Evolutionary conservation across 2,113 vertebrate genomes (phyloP).

Genomic region (Opisthocomus hoazin): DNA sequence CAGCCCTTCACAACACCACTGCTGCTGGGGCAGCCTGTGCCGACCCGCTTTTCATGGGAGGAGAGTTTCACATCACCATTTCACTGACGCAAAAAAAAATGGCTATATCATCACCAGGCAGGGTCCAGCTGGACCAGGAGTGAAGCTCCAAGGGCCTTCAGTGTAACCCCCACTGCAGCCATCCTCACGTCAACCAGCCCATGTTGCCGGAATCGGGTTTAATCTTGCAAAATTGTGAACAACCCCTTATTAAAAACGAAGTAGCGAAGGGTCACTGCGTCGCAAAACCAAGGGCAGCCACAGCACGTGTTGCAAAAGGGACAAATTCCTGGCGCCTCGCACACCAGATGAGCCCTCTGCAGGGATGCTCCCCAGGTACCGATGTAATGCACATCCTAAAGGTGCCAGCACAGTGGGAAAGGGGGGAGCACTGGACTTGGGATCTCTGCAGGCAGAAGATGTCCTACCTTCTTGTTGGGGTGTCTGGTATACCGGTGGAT

Average conservation of each 20-base stretch:
- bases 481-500: neutral
- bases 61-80: neutral
- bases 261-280: neutral
- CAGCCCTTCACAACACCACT: rapidly evolving
- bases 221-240: neutral
- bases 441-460: neutral
- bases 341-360: neutral
- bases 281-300: neutral
- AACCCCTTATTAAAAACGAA: neutral
- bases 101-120: neutral
- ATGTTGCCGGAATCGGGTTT: rapidly evolving
- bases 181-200: rapidly evolving
- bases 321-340: neutral
- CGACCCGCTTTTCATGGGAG: neutral
- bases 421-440: neutral
- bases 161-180: neutral
- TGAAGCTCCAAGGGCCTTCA: neutral
- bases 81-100: neutral
- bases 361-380: neutral
- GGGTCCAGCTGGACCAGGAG: neutral
- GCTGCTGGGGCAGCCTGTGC: neutral
- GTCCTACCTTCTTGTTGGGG: no score
- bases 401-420: neutral
- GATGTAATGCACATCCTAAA: neutral
- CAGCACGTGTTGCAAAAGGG: neutral